phyloP scores from a whole-genome alignment of 2,888 invertebrate genomes.

The Panzeria rudis region DNA sequence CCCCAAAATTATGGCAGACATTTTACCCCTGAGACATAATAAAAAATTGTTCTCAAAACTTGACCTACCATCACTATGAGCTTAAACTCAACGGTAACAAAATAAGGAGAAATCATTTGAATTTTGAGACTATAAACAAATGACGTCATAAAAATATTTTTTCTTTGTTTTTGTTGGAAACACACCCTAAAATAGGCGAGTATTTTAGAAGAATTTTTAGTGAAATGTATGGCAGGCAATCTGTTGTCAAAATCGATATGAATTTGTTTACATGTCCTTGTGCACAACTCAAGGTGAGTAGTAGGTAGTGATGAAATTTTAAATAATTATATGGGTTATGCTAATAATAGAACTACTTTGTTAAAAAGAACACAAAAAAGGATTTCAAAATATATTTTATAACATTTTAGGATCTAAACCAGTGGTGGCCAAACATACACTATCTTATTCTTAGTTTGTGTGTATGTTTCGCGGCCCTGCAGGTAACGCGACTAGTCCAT shows the following conservation, averaged over 20 bases:
- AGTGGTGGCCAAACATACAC: no score
- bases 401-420: no score
- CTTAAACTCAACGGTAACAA: constrained; percentile 26
- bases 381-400: no score
- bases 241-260: constrained; percentile 23
- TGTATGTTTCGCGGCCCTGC: no score
- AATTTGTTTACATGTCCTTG: constrained; percentile 50
- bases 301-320: no score
- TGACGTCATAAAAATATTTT: constrained; percentile 58
- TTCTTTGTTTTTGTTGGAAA: constrained; percentile 28
- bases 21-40: background rate
- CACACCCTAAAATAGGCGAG: constrained; percentile 56
- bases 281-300: constrained; percentile 45
- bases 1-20: background rate
- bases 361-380: no score
- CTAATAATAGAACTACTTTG: background rate
- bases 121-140: constrained; percentile 11
- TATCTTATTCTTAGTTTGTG: no score
- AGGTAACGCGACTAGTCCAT: no score
- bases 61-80: constrained; percentile 68
- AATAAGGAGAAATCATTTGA: constrained; percentile 27
- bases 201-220: background rate
- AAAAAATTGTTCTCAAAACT: constrained; percentile 32
- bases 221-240: no score
- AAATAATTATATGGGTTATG: background rate